Base-by-base conservation (phyloP, 1,140 invertebrate species). In the Zaprionus lachaisei region DNA sequence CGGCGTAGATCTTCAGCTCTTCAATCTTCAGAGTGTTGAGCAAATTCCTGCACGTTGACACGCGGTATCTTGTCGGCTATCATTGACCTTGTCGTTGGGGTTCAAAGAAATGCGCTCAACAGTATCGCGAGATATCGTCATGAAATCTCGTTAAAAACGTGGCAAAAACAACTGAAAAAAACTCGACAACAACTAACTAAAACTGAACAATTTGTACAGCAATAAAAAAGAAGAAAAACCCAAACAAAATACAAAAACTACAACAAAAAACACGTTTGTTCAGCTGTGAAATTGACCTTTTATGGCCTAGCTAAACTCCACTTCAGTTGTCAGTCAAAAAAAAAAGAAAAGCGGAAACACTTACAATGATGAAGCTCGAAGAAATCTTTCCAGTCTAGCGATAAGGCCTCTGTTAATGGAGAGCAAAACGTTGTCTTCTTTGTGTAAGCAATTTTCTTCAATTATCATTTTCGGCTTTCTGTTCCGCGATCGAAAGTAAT, bases 281-380 rank as follows among this genome's bases (percentile, higher is more conserved):
- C 79, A 81, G 81, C 84, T 89, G 85, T 89, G 78, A 89, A 87
- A 87, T 87, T 89, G 74, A 87, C 84, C 84, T 87, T 87, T 89
- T 87, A 84, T 81, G 81, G 84, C 74, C 78, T 41, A 71, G 63
- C 55, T 41, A 60, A 81, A 65, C 17, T 44, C 34, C 51, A 73
- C 12, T 72, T 15, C 20, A 24, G 44, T 49, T 65, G 56, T 63
- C 57, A 28, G 41, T 34, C 60, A 31, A 61, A 51, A 75, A 72
- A 79, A 60, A 73, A 83, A 89, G 2, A 2, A 44, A 17, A 81
- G 75, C 85, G 84, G 85, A 89, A 89, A 89, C 79, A 77, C 67
- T 79, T 72, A 77, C 69, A 68, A 71, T 75, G 69, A 81, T 89
- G 20, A 24, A 76, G 77, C 54, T 55, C 28, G 22, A 31, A 54